These are phyloP conservation scores for Salarias fasciatus DNA, from an alignment of 2,797 vertebrate species.

Conservation along the genomic window DNA sequence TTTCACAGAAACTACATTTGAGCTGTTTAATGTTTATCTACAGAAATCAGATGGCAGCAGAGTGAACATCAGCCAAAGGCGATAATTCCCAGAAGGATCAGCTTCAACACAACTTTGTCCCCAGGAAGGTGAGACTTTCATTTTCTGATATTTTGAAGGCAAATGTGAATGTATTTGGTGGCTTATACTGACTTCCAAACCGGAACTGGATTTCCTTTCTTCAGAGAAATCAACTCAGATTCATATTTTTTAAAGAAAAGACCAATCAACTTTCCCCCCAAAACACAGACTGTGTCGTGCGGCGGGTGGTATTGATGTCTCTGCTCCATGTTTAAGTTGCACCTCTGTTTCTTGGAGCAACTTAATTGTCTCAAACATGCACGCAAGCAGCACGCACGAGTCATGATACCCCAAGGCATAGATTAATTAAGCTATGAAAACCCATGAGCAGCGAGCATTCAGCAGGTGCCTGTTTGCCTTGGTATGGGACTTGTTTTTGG, in stretches of 20 bases:
- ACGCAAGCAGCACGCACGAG: slow-evolving; percentile 74
- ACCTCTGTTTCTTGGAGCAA: slow-evolving; percentile 80
- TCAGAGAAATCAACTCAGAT: slow-evolving; percentile 1
- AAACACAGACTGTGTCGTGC: slow-evolving; percentile 54
- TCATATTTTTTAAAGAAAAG: too few relatives aligned
- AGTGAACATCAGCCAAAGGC: slow-evolving; percentile 58
- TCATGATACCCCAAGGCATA: slow-evolving; percentile 86
- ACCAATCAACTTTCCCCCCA: too few relatives aligned
- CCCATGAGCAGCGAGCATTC: slow-evolving; percentile 82
- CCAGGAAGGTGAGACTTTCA: slow-evolving; percentile 68
- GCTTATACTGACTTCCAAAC: slow-evolving; percentile 1
- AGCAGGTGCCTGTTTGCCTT: slow-evolving; percentile 84
- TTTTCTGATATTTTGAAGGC: slow-evolving; percentile 10
- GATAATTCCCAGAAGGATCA: slow-evolving; percentile 49
- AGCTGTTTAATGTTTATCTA: slow-evolving; percentile 69
- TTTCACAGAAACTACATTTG: slow-evolving; percentile 56
- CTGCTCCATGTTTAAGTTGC: slow-evolving; percentile 73
- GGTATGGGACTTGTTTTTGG: slow-evolving; percentile 82
- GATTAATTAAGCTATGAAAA: slow-evolving; percentile 87
- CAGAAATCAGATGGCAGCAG: slow-evolving; percentile 69
- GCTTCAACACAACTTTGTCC: slow-evolving; percentile 42
- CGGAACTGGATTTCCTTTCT: neutral
- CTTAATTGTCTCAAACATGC: slow-evolving; percentile 85
- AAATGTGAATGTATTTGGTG: neutral
- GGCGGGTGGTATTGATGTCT: slow-evolving; percentile 55